Conservation (phyloP, 2,888 invertebrate genomes). For the Ectemnius lituratus region DNA sequence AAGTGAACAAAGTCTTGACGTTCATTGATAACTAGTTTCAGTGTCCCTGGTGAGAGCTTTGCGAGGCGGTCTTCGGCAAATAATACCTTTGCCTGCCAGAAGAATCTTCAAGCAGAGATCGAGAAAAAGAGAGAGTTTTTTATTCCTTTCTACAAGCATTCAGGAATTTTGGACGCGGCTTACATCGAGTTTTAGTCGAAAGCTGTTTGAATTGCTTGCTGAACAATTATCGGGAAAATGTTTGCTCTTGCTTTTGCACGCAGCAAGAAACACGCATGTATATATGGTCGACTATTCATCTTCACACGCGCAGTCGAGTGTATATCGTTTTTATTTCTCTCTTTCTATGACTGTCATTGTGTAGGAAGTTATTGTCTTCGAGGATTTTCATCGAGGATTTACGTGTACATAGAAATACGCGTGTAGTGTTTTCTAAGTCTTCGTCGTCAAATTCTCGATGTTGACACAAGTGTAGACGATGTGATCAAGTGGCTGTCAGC, state of each 20-base stretch:
- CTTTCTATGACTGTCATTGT: too few relatives aligned
- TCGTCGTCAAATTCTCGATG: too few relatives aligned
- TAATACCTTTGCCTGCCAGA: conserved; percentile 21
- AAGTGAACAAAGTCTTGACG: conserved; percentile 33
- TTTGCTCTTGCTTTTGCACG: not conserved
- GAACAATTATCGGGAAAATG: conserved; percentile 4
- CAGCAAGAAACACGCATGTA: too few relatives aligned
- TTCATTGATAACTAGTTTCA: conserved; percentile 25
- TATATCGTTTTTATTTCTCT: too few relatives aligned
- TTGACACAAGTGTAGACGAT: too few relatives aligned
- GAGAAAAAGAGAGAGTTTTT: not conserved
- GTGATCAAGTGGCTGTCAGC: too few relatives aligned
- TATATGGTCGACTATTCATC: too few relatives aligned
- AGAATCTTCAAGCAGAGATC: not conserved
- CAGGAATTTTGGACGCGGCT: not conserved
- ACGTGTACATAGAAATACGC: too few relatives aligned
- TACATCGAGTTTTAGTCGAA: not conserved
- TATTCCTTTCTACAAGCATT: not conserved
- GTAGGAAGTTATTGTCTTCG: too few relatives aligned
- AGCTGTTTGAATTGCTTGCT: not conserved
- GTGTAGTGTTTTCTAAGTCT: too few relatives aligned
- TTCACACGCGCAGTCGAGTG: too few relatives aligned
- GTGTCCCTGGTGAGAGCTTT: conserved; percentile 15
- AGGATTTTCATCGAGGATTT: too few relatives aligned
- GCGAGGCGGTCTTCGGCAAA: conserved; percentile 24